Conservation (phyloP, 1,140 invertebrate species). For the Drosophila setifemur region DNA sequence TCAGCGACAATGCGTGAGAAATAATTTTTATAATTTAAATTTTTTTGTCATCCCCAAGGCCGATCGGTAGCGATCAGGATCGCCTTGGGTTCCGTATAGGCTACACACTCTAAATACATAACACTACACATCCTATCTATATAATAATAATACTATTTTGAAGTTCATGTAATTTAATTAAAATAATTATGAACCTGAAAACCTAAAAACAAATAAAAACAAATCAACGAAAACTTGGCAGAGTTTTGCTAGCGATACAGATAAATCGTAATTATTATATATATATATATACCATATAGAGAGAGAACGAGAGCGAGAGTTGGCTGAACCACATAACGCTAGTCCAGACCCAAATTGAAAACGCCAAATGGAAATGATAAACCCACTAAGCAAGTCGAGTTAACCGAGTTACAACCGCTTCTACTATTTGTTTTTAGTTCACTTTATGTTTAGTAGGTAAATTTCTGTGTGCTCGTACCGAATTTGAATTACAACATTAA, state of each 20-base stretch:
- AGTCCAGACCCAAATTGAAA: neutral
- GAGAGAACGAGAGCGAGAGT: constrained; percentile 55
- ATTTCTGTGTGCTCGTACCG: constrained; percentile 79
- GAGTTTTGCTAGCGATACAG: constrained; percentile 39
- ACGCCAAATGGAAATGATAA: constrained; percentile 19
- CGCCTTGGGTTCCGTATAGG: constrained; percentile 67
- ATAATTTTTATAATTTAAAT: constrained; percentile 74
- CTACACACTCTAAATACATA: constrained; percentile 76
- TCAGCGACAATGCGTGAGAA: constrained; percentile 52
- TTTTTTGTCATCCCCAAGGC: constrained; percentile 56
- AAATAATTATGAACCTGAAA: constrained; percentile 79
- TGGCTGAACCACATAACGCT: constrained; percentile 51
- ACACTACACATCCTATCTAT: constrained; percentile 79
- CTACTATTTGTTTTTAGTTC: constrained; percentile 70
- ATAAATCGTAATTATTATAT: neutral
- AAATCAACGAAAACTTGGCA: constrained; percentile 50
- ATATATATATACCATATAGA: constrained; percentile 10
- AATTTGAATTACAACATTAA: constrained; percentile 73
- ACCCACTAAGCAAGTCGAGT: constrained; percentile 54
- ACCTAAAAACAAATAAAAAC: constrained; percentile 54
- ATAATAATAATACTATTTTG: constrained; percentile 80
- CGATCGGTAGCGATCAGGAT: constrained; percentile 18
- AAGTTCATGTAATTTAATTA: constrained; percentile 81
- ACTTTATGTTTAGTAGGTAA: constrained; percentile 81
- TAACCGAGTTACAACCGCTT: constrained; percentile 62